phyloP scores from a whole-genome alignment of 2,888 invertebrate species.

The Hartigia nigra region DNA sequence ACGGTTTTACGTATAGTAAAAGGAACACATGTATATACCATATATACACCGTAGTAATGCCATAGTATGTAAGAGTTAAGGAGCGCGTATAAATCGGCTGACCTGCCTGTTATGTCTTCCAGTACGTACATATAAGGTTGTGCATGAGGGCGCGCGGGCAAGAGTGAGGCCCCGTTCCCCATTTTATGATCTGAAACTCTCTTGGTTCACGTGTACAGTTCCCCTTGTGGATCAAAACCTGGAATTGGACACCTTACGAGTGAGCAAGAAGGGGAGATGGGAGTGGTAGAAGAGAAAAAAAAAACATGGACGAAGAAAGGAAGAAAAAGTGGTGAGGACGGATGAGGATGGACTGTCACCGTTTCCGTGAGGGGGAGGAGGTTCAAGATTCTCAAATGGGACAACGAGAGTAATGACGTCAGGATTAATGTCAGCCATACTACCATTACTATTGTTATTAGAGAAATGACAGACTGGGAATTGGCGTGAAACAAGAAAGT shows the following conservation, averaged over 20 bases:
- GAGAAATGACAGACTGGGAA: background rate
- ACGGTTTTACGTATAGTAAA: conserved; percentile 60
- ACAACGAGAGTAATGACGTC: background rate
- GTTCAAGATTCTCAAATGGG: background rate
- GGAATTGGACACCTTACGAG: background rate
- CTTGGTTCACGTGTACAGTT: conserved; percentile 9
- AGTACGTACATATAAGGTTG: background rate
- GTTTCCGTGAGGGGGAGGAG: background rate
- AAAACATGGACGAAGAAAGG: background rate
- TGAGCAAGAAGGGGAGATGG: background rate
- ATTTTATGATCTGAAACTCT: conserved; percentile 49
- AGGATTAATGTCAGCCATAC: background rate
- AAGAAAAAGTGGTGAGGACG: background rate
- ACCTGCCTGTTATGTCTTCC: conserved; percentile 54
- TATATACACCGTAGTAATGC: background rate
- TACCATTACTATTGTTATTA: background rate
- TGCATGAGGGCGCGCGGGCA: conserved; percentile 26
- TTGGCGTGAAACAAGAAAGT: background rate
- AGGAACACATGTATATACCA: conserved; percentile 20
- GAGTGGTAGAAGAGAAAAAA: background rate
- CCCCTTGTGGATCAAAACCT: background rate
- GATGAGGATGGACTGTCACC: background rate
- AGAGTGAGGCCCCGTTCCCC: conserved; percentile 39
- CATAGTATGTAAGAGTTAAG: conserved; percentile 40
- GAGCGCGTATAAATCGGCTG: conserved; percentile 55